Evolutionary conservation across 2,113 vertebrate genomes (phyloP), one percentile per base, ranked within the genome.

Genomic region (Equus quagga): DNA sequence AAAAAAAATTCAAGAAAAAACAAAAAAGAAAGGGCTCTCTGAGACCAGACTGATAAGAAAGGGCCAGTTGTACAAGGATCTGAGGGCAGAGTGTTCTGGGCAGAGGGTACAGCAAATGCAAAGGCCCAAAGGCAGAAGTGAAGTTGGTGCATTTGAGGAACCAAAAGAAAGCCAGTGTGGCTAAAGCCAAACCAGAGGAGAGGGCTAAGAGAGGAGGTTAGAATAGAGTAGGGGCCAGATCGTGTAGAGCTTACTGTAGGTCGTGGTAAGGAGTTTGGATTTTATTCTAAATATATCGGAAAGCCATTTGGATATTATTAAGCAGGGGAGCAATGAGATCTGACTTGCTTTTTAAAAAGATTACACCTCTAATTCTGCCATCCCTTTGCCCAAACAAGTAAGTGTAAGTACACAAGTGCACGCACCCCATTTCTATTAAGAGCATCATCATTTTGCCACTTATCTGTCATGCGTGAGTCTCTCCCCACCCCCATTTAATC

Each of bases 301-400:
- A 81, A 33, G 94, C 90, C 95, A 84, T 96, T 96, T 79, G 60
- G 75, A 80, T 70, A 46, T 78, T 81, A 75, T 33, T 87, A 92
- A 96, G 92, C 84, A 41, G 80, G 54, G 58, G 26, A 80, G 41
- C 92, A 84, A 82, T 72, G 95, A 78, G 81, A 96, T 92, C 60
- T 84, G 78, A 10, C 81, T 79, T 97, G 49, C 76, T 92, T 96
- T 96, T 88, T 96, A 21, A 87, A 98, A 95, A 67, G 94, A 94
- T 98, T 91, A 91, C 33, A 78, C 31, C 60, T 97, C 60, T 97
- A 84, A 97, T 92, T 92, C 96, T 44, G 5, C 15, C 73, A 80
- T 54, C 65, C 64, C 60, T 26, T 81, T 5, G 17, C 8, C 54
- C 70, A 33, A 36, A 78, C 70, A 64, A 26, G 0, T 28, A 56